Conservation (phyloP, 2,888 invertebrate species). For the Diloba caeruleocephala region DNA sequence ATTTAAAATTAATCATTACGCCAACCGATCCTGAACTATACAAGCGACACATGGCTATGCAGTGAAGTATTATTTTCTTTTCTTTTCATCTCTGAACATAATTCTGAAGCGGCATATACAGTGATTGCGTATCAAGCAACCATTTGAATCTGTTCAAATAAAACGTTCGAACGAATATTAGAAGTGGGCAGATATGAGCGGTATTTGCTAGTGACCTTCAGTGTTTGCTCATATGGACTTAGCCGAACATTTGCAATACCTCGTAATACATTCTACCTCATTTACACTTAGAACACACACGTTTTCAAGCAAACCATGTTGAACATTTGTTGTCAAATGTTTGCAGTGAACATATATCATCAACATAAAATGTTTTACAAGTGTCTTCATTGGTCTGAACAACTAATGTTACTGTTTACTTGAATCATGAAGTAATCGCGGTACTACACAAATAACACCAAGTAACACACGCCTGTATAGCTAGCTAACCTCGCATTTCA, state of each 20-base stretch:
- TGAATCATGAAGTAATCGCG: conserved; percentile 63
- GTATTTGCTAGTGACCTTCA: conserved; percentile 47
- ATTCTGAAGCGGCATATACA: conserved; percentile 14
- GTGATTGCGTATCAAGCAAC: conserved; percentile 24
- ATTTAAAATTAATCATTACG: conserved; percentile 38
- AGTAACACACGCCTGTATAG: conserved; percentile 20
- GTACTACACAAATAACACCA: conserved; percentile 44
- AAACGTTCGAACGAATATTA: conserved; percentile 29
- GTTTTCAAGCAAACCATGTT: conserved; percentile 20
- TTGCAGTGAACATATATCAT: conserved; percentile 22
- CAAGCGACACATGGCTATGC: conserved; percentile 16
- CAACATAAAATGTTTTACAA: conserved; percentile 31
- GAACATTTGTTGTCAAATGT: conserved; percentile 24
- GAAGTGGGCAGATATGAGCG: conserved; percentile 35
- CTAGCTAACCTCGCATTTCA: conserved; percentile 36
- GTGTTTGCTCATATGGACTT: conserved; percentile 30
- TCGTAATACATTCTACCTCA: conserved; percentile 28
- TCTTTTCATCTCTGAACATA: conserved; percentile 21
- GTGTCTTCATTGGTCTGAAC: conserved; percentile 42
- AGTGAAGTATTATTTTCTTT: conserved; percentile 6
- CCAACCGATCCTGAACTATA: conserved; percentile 23
- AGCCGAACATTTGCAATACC: conserved; percentile 31
- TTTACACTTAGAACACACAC: conserved; percentile 18
- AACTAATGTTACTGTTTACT: conserved; percentile 69
- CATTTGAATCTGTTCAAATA: conserved; percentile 22